Evolutionary conservation across 2,888 invertebrate genomes (phyloP).

Genomic region (Leucoma salicis): DNA sequence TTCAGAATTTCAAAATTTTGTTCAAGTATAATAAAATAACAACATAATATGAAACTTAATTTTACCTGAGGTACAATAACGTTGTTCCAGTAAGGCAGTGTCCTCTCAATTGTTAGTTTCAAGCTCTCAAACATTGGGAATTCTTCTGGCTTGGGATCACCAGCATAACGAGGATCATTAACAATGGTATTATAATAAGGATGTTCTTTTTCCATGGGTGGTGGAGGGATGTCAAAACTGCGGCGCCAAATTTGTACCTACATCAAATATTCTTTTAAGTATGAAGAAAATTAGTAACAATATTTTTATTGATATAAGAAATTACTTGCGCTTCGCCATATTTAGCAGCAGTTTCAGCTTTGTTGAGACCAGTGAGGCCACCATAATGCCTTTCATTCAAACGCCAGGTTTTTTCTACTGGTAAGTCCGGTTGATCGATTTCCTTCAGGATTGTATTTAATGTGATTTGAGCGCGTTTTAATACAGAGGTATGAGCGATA

Average conservation of each 20-base stretch:
- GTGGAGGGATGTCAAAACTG: slow-evolving; percentile 91
- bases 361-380: slow-evolving; percentile 91
- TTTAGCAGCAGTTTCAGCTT: slow-evolving; percentile 91
- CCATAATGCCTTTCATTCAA: slow-evolving; percentile 95
- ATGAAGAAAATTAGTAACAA: neutral
- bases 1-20: no score
- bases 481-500: slow-evolving; percentile 89
- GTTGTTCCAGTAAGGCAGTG: slow-evolving; percentile 93
- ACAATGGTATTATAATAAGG: slow-evolving; percentile 88
- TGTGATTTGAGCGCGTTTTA: slow-evolving; percentile 90
- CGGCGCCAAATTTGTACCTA: slow-evolving; percentile 93
- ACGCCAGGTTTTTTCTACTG: slow-evolving; percentile 89
- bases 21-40: neutral
- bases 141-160: slow-evolving; percentile 86
- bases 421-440: slow-evolving; percentile 85
- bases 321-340: slow-evolving; percentile 91
- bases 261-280: neutral
- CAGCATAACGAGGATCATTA: slow-evolving; percentile 88
- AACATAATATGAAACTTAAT: neutral
- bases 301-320: slow-evolving; percentile 1
- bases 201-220: slow-evolving; percentile 89
- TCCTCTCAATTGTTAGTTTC: slow-evolving; percentile 90
- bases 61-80: slow-evolving; percentile 87
- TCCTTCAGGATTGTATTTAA: slow-evolving; percentile 85
- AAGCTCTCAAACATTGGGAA: slow-evolving; percentile 93